Evolutionary conservation across 2,113 vertebrate genomes (phyloP), one percentile per base, ranked within the genome.

Genomic region (Xyrauchen texanus): DNA sequence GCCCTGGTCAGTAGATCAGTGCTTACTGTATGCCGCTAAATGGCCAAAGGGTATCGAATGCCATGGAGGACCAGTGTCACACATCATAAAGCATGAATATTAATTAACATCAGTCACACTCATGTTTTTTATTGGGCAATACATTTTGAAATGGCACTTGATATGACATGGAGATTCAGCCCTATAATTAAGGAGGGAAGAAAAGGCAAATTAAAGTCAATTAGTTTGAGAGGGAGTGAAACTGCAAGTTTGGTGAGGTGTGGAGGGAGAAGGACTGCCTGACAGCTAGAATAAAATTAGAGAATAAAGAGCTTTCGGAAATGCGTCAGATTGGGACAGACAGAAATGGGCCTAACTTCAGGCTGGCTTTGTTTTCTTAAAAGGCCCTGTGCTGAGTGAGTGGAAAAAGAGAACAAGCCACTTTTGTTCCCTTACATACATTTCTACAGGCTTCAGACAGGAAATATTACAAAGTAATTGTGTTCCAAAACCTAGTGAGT

Each of bases 41-140:
- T 82, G 86, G 87, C 88, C 86, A 80, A 86, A 85, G 86, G 88
- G 81, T 79, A 81, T 86, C 82, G 68, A 88, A 78, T 86, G 86
- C 85, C 86, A 67, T 82, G 76, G 84, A 86, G 86, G 89, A 90
- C 90, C 86, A 85, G 86, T 86, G 89, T 67, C 89, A 90, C 82
- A 86, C 87, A 73, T 88, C 89, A 91, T 93, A 93, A 93, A 92
- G 83, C 87, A 57, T 81, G 45, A 85, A 89, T 92, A 91, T 91
- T 91, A 94, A 94, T 93, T 93, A 92, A 90, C 85, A 87, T 88
- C 81, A 83, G 86, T 85, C 88, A 88, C 88, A 88, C 83, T 86
- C 85, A 55, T 68, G 69, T 80, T 85, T 88, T 92, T 93, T 88
- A 91, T 86, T 86, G 84, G 87, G 51, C 82, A 84, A 88, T 89